Evolutionary conservation across 2,888 invertebrate genomes (phyloP), one percentile per base, ranked within the genome.

Genomic region (Yponomeuta evonymella): DNA sequence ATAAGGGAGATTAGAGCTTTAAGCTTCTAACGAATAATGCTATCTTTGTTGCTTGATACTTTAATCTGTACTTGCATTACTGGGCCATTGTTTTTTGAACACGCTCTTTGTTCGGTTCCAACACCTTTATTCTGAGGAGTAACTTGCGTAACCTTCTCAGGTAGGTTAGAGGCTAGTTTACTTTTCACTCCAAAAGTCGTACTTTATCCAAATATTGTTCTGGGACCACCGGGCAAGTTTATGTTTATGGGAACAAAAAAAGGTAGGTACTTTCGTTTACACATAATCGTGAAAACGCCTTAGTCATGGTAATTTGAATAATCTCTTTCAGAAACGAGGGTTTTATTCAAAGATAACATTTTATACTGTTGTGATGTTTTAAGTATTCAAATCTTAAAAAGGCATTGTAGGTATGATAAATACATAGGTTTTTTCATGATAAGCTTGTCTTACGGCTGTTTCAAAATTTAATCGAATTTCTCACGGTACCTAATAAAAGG

Each of bases 271-370:
- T 75, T 78, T 83, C 81, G 83, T 84, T 85, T 84, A 76, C 77
- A 74, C 76, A 75, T 75, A 72, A 77, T 75, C 78, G 81, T 81
- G 75, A 79, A 58, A 80, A 79, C 73, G 73, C 70, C 73, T 78
- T 73, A 78, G 79, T 84, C 85, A 83, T 83, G 76, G 80, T 79
- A 80, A 83, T 83, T 81, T 81, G 73, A 77, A 75, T 81, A 79
- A 83, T 81, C 78, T 70, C 64, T 65, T 70, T 65, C 29, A 8
- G 36, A 10, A 29, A 67, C 43, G 43, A 62, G 23, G 67, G 29
- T 62, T 71, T 64, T 64, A 43, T 43, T 29, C 2, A 6, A 23
- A 64, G 64, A 64, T 64, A 64, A 58, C 51, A 58, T 15, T 12
- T 15, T 58, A 12, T 58, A 58, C 12, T 58, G 51, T 58, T 58